Conservation (phyloP, 2,797 vertebrate species). For the Oophaga sylvatica region DNA sequence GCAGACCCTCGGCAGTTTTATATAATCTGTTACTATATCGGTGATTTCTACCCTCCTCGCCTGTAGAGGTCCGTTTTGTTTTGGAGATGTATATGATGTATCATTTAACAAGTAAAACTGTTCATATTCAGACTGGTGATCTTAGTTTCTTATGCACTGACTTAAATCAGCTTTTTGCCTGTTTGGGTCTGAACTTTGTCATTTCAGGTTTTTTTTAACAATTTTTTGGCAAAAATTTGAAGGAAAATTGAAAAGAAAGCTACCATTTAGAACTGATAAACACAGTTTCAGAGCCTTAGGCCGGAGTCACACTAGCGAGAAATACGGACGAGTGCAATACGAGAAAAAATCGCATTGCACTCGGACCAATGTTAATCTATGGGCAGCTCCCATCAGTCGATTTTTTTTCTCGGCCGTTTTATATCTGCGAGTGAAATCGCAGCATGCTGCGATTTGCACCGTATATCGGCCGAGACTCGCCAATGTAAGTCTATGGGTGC, state of each 20-base stretch:
- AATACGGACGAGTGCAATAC: no score
- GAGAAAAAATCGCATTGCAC: no score
- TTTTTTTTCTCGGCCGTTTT: no score
- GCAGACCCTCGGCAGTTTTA: neutral
- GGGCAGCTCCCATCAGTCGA: no score
- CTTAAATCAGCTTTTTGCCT: neutral
- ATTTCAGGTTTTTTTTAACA: neutral
- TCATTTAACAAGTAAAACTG: slow-evolving; percentile 14
- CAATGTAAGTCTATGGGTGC: no score
- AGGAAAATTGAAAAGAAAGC: neutral
- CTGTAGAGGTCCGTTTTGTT: slow-evolving; percentile 5
- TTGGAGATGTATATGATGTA: neutral
- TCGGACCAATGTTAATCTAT: no score
- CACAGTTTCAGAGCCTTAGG: neutral
- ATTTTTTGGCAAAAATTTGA: neutral
- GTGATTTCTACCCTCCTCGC: neutral
- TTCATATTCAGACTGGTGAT: neutral
- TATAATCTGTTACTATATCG: slow-evolving; percentile 13
- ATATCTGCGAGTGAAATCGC: no score
- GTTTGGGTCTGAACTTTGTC: neutral
- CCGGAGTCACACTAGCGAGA: no score
- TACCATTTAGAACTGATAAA: neutral
- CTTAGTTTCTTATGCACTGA: slow-evolving; percentile 4
- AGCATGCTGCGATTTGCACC: no score
- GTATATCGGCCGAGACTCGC: no score